phyloP scores from a whole-genome alignment of 1,140 invertebrate species.

The Brachionus paranguensis region DNA sequence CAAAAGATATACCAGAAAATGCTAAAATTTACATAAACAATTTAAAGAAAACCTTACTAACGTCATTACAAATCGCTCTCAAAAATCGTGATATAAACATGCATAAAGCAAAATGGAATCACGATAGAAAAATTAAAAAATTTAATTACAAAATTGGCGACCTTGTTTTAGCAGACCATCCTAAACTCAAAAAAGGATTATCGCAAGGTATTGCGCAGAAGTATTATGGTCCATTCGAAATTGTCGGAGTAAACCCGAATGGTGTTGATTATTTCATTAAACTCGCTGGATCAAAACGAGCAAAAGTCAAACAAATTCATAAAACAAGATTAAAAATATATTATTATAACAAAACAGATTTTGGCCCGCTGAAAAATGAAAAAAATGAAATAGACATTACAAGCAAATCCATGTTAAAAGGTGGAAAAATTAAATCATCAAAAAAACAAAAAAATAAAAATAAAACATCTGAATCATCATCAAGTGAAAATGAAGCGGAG shows the following conservation, averaged over 20 bases:
- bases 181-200: neutral
- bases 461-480: neutral
- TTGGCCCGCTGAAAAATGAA: neutral
- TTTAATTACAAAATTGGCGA: slow-evolving; percentile 17
- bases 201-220: neutral
- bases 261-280: neutral
- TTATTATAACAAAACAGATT: slow-evolving; percentile 20
- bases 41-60: slow-evolving; percentile 20
- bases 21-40: slow-evolving; percentile 11
- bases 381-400: neutral
- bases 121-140: slow-evolving; percentile 7
- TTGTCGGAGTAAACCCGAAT: neutral
- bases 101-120: slow-evolving; percentile 21
- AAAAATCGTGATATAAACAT: slow-evolving; percentile 11
- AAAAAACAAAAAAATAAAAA: neutral
- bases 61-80: neutral
- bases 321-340: slow-evolving; percentile 17
- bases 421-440: neutral
- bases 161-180: slow-evolving; percentile 4
- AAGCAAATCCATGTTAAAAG: neutral
- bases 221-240: neutral
- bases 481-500: neutral
- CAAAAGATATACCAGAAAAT: slow-evolving; percentile 9
- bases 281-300: neutral
- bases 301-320: slow-evolving; percentile 4